phyloP scores from a whole-genome alignment of 2,888 invertebrate genomes.

The Anarsia innoxiella region DNA sequence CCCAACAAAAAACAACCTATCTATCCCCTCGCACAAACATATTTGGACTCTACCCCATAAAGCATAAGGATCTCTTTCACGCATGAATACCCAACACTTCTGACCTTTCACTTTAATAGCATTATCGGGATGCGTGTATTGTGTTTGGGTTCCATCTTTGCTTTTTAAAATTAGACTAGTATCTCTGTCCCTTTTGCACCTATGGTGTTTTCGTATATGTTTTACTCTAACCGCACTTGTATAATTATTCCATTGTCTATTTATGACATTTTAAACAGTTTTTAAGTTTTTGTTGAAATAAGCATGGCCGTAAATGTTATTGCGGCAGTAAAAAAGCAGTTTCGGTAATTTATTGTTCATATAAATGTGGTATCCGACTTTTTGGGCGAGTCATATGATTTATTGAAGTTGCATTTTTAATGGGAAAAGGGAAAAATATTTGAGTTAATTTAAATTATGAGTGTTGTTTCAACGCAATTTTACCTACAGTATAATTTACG shows the following conservation, averaged over 20 bases:
- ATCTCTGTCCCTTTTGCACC: constrained; percentile 46
- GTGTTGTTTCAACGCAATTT: too few relatives aligned
- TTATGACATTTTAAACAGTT: constrained; percentile 68
- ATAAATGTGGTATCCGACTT: constrained; percentile 53
- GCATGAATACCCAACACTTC: constrained; percentile 44
- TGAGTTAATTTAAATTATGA: constrained; percentile 4
- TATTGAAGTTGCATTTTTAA: constrained; percentile 35
- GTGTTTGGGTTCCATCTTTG: constrained; percentile 74
- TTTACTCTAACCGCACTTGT: constrained; percentile 53
- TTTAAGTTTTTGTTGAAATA: constrained; percentile 66
- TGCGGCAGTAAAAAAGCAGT: constrained; percentile 65
- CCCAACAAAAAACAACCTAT: constrained; percentile 47
- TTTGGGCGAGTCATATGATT: constrained; percentile 48
- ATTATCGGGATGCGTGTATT: constrained; percentile 64
- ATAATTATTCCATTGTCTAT: constrained; percentile 66
- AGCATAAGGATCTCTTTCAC: constrained; percentile 49
- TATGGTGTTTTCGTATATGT: constrained; percentile 25
- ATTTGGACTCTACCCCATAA: constrained; percentile 53
- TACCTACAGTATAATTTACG: too few relatives aligned
- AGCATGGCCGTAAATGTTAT: constrained; percentile 64
- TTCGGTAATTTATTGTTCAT: constrained; percentile 63
- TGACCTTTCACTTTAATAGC: constrained; percentile 42
- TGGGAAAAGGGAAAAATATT: constrained; percentile 9
- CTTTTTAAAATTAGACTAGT: constrained; percentile 71
- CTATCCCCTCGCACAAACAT: constrained; percentile 35